Conservation (phyloP, 2,888 invertebrate species). For the Chromoteleia sp. region DNA sequence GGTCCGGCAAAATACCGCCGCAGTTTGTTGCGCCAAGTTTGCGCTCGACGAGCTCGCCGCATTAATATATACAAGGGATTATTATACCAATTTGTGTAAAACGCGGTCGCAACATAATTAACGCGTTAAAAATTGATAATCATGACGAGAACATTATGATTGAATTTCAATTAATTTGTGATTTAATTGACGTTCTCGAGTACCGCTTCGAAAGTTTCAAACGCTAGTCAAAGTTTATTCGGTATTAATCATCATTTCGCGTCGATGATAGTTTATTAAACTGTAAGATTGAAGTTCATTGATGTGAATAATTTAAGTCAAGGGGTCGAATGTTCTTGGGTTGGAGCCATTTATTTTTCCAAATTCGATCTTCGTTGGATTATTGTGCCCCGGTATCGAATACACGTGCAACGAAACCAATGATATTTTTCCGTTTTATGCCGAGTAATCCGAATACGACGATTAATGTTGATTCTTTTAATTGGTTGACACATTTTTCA, state of each 20-base stretch:
- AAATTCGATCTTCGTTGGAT: no score
- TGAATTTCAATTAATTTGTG: slow-evolving; percentile 60
- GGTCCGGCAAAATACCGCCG: not conserved
- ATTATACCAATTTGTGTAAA: not conserved
- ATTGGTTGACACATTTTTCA: no score
- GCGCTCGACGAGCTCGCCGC: not conserved
- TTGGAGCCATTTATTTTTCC: no score
- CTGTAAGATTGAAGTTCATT: slow-evolving; percentile 58
- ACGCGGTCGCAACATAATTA: not conserved
- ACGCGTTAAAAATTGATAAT: slow-evolving; percentile 24
- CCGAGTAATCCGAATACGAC: no score
- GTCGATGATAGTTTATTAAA: slow-evolving; percentile 63
- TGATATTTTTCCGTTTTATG: no score
- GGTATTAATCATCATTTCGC: slow-evolving; percentile 63
- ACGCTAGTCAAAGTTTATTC: slow-evolving; percentile 57
- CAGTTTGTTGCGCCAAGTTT: not conserved
- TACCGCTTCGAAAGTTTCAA: slow-evolving; percentile 43
- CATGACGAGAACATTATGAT: slow-evolving; percentile 12
- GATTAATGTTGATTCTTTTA: no score
- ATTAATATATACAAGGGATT: not conserved
- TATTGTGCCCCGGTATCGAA: no score
- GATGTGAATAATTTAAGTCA: slow-evolving; percentile 56
- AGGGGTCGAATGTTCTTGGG: not conserved
- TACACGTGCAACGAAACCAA: no score
- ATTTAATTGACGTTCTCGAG: slow-evolving; percentile 43